Percentiles rank a stretch among this genome's conserved stretches.
These are phyloP conservation scores for Lota lota DNA, from an alignment of 2,113 vertebrate species.

Conservation along the genomic window DNA sequence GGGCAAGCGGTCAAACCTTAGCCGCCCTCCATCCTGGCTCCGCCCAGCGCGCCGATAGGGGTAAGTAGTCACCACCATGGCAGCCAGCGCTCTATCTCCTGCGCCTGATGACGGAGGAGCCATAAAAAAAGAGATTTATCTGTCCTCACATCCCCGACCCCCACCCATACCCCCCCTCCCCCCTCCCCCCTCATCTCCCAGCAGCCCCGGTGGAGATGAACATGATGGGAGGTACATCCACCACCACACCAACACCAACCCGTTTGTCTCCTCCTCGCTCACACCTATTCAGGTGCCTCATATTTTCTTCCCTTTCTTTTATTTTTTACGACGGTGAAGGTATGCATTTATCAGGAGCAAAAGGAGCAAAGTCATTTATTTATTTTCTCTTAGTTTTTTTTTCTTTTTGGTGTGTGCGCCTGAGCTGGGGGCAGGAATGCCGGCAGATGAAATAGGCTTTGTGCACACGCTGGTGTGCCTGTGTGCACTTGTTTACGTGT, in stretches of 20 bases:
- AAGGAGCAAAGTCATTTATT: conserved; percentile 62
- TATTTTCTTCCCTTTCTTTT: conserved; percentile 34
- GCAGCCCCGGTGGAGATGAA: conserved; percentile 41
- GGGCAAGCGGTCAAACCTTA: conserved; percentile 46
- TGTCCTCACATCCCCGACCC: conserved; percentile 54
- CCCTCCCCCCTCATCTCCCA: too few species aligned
- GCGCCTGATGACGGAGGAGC: conserved; percentile 57
- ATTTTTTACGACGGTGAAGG: conserved; percentile 47
- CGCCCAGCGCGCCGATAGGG: conserved; percentile 46
- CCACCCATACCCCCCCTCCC: too few species aligned
- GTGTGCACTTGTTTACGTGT: conserved; percentile 30
- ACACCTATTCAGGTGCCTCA: conserved; percentile 65
- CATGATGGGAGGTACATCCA: conserved; percentile 55
- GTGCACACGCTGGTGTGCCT: conserved; percentile 36
- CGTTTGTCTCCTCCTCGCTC: conserved; percentile 29
- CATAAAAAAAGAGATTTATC: conserved; percentile 66
- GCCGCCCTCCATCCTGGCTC: conserved; percentile 39
- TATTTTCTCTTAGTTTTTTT: conserved; percentile 18
- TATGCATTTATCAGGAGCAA: conserved; percentile 59
- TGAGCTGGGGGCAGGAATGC: conserved; percentile 60
- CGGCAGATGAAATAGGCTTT: conserved; percentile 41
- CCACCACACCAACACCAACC: not conserved
- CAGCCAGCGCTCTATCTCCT: conserved; percentile 56
- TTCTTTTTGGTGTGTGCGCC: conserved; percentile 6
- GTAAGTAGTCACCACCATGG: conserved; percentile 47